Evolutionary conservation across 2,888 invertebrate genomes (phyloP), one percentile per base, ranked within the genome.

Genomic region (Exocentrus adspersus): DNA sequence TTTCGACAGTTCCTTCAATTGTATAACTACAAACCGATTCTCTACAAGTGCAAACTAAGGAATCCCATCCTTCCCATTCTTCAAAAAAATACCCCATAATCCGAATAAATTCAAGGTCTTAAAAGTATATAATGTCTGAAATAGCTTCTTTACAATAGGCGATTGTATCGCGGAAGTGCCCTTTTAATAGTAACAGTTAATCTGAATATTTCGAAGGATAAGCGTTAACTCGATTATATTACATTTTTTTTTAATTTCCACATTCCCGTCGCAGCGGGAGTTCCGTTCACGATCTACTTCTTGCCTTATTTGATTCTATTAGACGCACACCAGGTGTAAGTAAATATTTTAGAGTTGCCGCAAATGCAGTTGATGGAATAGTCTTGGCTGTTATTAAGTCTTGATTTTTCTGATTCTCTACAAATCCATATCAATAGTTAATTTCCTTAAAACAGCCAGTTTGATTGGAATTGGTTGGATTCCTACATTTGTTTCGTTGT

Each of bases 1-100:
- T 69, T 69, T 64, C 69, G 60, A 67, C 69, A 69, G 69, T 65
- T 69, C 69, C 69, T 65, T 60, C 64, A 59, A 67, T 69, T 67
- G 69, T 69, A 24, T 54, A 37, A 14, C 37, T 14, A 14, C n/a
- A 37, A 37, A 37, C 10, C 10, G n/a, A 30, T 30, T 30, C n/a
- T n/a, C n/a, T n/a, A n/a, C n/a, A n/a, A n/a, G n/a, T n/a, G n/a
- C n/a, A n/a, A n/a, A n/a, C n/a, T n/a, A n/a, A n/a, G n/a, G n/a
- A n/a, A n/a, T n/a, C n/a, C n/a, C n/a, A n/a, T n/a, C n/a, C n/a
- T n/a, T n/a, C n/a, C n/a, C n/a, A n/a, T n/a, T n/a, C n/a, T n/a
- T n/a, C n/a, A n/a, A n/a, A n/a, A n/a, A n/a, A n/a, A n/a, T n/a
- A n/a, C n/a, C n/a, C n/a, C n/a, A n/a, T n/a, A n/a, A n/a, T n/a